Conservation (phyloP, 2,888 invertebrate species). For the Oxytorus armatus region DNA sequence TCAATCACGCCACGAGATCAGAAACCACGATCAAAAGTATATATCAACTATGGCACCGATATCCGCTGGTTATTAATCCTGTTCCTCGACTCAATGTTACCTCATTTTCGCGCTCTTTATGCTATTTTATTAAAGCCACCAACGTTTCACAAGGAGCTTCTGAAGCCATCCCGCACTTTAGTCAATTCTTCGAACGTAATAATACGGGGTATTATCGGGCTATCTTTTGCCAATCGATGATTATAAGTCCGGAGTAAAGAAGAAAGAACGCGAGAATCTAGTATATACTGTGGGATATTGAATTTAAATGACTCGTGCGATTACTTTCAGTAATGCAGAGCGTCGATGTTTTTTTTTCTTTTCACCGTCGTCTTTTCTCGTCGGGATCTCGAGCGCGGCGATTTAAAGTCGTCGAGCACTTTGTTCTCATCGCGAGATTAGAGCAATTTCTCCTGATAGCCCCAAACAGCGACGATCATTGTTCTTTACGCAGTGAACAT, state of each 20-base stretch:
- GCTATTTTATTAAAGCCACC: not conserved
- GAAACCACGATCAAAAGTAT: too few relatives aligned
- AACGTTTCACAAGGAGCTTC: not conserved
- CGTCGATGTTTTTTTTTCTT: not conserved
- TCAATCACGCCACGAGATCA: too few relatives aligned
- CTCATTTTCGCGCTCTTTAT: not conserved
- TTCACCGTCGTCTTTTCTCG: not conserved
- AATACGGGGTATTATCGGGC: not conserved
- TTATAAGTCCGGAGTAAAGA: too few relatives aligned
- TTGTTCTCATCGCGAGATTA: not conserved
- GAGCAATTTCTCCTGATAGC: slow-evolving; percentile 2
- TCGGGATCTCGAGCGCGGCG: not conserved
- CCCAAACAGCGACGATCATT: slow-evolving; percentile 5
- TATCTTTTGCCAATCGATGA: not conserved
- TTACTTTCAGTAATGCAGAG: not conserved
- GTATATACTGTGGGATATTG: too few relatives aligned
- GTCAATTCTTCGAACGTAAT: slow-evolving; percentile 20
- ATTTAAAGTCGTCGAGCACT: not conserved
- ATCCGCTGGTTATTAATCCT: too few relatives aligned
- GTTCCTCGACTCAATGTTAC: too few relatives aligned
- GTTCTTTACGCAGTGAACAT: slow-evolving; percentile 8
- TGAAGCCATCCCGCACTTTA: not conserved
- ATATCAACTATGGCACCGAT: too few relatives aligned
- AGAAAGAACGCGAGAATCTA: too few relatives aligned
- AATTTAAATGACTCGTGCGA: not conserved